Conservation (phyloP, 2,113 vertebrate species). For the Hipposideros armiger region DNA sequence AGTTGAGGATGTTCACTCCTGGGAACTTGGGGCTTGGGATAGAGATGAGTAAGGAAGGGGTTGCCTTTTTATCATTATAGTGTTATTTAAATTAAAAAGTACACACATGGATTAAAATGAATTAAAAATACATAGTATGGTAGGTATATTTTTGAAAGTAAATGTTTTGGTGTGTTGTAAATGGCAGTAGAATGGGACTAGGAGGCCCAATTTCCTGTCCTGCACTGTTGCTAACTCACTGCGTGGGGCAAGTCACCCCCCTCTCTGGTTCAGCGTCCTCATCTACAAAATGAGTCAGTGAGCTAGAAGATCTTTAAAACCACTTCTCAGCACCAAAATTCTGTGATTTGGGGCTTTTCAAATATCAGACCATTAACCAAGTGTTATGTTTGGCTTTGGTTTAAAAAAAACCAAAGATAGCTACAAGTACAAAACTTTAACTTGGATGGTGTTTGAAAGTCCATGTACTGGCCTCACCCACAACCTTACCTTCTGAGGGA, state of each 20-base stretch:
- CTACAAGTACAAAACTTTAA: conserved; percentile 38
- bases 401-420: neutral
- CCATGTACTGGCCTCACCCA: neutral
- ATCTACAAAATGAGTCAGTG: neutral
- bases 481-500: neutral
- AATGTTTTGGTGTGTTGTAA: neutral
- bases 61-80: neutral
- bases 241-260: neutral
- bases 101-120: neutral
- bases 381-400: neutral
- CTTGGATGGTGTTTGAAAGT: neutral
- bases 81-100: neutral
- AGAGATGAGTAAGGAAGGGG: neutral
- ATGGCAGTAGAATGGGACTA: neutral
- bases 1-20: neutral
- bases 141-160: neutral
- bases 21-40: neutral
- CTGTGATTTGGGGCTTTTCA: conserved; percentile 39
- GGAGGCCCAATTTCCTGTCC: neutral
- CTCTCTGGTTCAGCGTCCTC: neutral
- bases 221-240: neutral
- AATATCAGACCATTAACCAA: conserved; percentile 44
- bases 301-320: neutral
- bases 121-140: neutral
- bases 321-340: neutral